A percentile compares a stretch with the other conserved stretches of the same genome.
Conservation (phyloP, 2,113 vertebrate genomes). For the Motacilla tschutschensis region DNA sequence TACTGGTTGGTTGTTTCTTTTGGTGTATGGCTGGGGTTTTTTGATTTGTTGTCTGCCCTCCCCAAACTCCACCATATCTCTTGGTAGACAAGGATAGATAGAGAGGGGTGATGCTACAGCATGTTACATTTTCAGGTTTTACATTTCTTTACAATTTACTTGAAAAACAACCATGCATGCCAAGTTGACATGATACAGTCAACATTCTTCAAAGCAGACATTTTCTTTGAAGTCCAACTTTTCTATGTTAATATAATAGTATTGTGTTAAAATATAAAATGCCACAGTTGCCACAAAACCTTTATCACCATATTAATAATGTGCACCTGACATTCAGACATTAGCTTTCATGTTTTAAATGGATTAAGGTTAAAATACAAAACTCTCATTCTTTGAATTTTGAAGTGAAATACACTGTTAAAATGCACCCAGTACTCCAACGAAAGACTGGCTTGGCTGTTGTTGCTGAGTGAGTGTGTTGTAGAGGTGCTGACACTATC, state of each 20-base stretch:
- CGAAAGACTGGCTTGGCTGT: neutral
- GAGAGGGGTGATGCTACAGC: neutral
- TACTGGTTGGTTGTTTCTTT: neutral
- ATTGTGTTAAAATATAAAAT: neutral
- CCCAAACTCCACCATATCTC: neutral
- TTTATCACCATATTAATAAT: neutral
- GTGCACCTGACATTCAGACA: neutral
- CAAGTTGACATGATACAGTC: neutral
- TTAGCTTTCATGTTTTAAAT: neutral
- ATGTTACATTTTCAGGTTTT: neutral
- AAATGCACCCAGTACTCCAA: neutral
- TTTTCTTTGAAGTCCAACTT: neutral
- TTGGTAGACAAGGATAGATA: neutral
- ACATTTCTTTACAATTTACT: neutral
- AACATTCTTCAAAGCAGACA: neutral
- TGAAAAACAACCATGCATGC: neutral
- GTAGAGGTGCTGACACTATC: neutral
- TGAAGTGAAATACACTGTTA: neutral
- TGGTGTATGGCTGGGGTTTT: neutral
- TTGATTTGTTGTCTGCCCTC: neutral
- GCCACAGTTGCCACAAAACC: neutral
- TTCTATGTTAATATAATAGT: neutral
- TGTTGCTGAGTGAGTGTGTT: neutral
- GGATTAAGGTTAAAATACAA: neutral
- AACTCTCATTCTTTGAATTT: neutral